Evolutionary conservation across 2,113 vertebrate species (phyloP), one percentile per base, ranked within the genome.

Genomic region (Gymnocephalus cernua): DNA sequence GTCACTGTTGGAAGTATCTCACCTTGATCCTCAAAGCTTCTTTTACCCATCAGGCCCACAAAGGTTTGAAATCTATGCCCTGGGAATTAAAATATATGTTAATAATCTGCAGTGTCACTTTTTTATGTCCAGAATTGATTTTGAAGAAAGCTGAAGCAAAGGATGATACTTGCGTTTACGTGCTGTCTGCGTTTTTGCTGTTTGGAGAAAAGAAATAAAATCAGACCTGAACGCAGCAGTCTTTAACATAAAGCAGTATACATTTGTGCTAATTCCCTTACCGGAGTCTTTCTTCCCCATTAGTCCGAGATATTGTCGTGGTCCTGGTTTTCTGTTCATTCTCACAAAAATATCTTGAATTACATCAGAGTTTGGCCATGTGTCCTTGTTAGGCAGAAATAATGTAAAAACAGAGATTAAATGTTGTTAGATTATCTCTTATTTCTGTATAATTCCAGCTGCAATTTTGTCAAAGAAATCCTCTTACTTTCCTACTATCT

Each of bases 1-100:
- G 11, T 50, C 10, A 35, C 0, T 4, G 1, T 10, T 59, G 10
- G 0, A 71, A 14, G 14, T n/a, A 32, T 94, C 94, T 73, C 96
- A 97, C 96, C 96, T 92, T 93, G 83, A 92, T 93, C 93, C 93
- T 96, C 94, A 29, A 62, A 77, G 91, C 94, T 92, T 90, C 96
- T 95, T 96, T 97, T 98, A 75, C 97, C 97, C 97, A 98, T 98
- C 89, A 98, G 94, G 93, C 97, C 97, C 92, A 97, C 95, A 95
- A 97, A 98, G 83, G 95, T 95, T 91, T 97, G 95, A 92, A 96
- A 96, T 95, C 93, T 97, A 81, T 97, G 94, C 78, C 95, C 97
- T 98, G 93, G 56, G 94, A 58, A 38, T 25, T 1, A 71, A 77
- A 56, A 23, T 1, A 50, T 4, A 0, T 0, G 10, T 65, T 25